A percentile compares a stretch with the other conserved stretches of the same genome.
These are phyloP conservation scores for Scleropages formosus DNA, from an alignment of 2,797 vertebrate species.

Conservation along the genomic window DNA sequence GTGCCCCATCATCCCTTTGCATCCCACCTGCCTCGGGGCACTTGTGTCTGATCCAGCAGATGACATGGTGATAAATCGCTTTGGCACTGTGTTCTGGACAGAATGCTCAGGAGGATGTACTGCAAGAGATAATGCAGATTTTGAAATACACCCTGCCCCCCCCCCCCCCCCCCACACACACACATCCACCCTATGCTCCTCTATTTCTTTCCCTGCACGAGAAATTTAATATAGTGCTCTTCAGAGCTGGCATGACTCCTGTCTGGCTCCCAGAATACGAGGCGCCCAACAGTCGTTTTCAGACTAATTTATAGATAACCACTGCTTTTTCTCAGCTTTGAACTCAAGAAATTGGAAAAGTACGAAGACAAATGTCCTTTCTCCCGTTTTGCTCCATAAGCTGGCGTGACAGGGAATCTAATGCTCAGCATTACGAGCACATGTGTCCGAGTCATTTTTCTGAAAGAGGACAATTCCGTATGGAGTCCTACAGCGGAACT, in stretches of 20 bases:
- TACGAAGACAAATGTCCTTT: slow-evolving; percentile 28
- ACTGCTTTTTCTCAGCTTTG: neutral
- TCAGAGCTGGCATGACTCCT: slow-evolving; percentile 21
- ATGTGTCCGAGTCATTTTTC: neutral
- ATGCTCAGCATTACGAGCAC: neutral
- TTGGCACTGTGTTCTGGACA: slow-evolving; percentile 16
- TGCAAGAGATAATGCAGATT: slow-evolving; percentile 6
- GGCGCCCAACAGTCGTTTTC: slow-evolving; percentile 2
- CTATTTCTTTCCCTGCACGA: neutral
- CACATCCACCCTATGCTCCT: neutral
- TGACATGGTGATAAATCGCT: slow-evolving; percentile 29
- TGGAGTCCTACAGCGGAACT: neutral
- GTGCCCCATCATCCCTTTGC: neutral
- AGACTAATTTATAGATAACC: slow-evolving; percentile 32
- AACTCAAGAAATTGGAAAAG: slow-evolving; percentile 10
- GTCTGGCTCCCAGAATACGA: neutral
- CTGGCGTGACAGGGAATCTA: neutral
- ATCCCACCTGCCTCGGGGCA: neutral
- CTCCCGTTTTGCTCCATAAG: neutral
- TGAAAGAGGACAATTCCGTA: neutral
- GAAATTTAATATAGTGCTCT: slow-evolving; percentile 28
- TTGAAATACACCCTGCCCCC: neutral
- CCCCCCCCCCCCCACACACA: too few relatives aligned
- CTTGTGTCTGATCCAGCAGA: slow-evolving; percentile 20
- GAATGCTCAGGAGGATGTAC: slow-evolving; percentile 10